Evolutionary conservation across 2,797 vertebrate species (phyloP).

Genomic region (Aldrovandia affinis): DNA sequence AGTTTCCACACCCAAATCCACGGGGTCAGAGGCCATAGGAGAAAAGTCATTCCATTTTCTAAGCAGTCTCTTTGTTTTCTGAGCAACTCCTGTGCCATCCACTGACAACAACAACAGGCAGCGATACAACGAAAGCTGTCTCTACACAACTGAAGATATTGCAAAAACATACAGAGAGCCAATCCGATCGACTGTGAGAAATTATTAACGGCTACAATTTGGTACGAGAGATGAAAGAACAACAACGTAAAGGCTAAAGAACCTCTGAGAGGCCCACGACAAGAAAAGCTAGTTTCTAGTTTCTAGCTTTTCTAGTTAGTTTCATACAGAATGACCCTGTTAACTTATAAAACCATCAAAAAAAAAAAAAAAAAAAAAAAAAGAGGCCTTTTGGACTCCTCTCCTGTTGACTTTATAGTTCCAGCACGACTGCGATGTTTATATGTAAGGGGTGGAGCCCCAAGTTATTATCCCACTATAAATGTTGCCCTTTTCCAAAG

Average conservation of each 20-base stretch:
- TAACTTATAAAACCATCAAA: background rate
- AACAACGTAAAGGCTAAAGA: background rate
- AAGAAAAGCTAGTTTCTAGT: background rate
- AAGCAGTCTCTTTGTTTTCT: constrained; percentile 28
- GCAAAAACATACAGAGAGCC: background rate
- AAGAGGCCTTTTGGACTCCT: constrained; percentile 4
- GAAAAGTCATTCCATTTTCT: constrained; percentile 68
- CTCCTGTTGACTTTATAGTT: constrained; percentile 20
- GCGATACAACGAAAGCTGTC: background rate
- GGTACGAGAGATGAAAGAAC: background rate
- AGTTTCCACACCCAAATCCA: constrained; percentile 54
- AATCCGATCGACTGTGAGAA: background rate
- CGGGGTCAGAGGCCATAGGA: constrained; percentile 66
- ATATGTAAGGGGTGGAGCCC: constrained; percentile 38
- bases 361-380: no score
- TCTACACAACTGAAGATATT: background rate
- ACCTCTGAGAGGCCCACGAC: background rate
- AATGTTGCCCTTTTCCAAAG: constrained; percentile 40
- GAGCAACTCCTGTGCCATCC: constrained; percentile 4
- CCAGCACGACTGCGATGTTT: constrained; percentile 23
- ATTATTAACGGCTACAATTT: background rate
- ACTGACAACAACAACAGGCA: background rate
- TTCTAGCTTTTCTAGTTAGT: no score
- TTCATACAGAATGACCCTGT: constrained; percentile 4
- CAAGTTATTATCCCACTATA: constrained; percentile 32